Base-by-base conservation (phyloP, 1,140 invertebrate species). In the Brachionus asplanchnoidis region DNA sequence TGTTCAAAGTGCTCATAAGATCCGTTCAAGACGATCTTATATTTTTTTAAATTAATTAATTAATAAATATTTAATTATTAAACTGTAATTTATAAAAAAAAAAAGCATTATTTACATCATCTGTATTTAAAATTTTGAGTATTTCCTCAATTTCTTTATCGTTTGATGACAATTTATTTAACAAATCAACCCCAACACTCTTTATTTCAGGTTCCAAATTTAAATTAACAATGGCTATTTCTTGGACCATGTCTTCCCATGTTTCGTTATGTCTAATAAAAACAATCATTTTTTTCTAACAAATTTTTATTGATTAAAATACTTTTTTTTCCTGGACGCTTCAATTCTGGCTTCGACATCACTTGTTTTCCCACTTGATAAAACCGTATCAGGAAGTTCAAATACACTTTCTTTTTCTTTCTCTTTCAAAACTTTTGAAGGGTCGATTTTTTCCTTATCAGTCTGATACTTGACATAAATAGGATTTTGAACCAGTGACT, bases 211-310 rank as follows among this genome's bases (percentile, higher is more conserved):
- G 73, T n/a, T 77, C 73, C 26, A 65, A 20, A 60, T 66, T 68
- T 14, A 82, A 23, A 82, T 82, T 82, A 12, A 82, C 11, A 42
- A 82, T 23, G 5, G 79, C 79, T 36, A 82, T 82, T 65, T 82
- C 56, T 26, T 82, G 79, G 1, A 65, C 12, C 79, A 82, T 82
- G 53, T 82, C 79, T 17, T 82, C 79, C 79, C 79, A 82, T 42
- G 40, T 60, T 82, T 82, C 79, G 14, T 82, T 68, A 44, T 82
- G 79, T 82, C 79, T 82, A n/a, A n/a, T 32, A 40, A 68, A 56
- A 32, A 68, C 3, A 66, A 66, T 6, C 7, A 44, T 14, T 32
- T 32, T 36, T 36, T 36, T 36, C n/a, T n/a, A n/a, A 36, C 32
- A 36, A 36, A 36, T 36, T 36, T 36, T 36, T 36, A 0, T 36